Percentiles rank a stretch among this genome's conserved stretches.
These are phyloP conservation scores for Danaus plexippus DNA, from an alignment of 1,140 invertebrate species.

Conservation along the genomic window DNA sequence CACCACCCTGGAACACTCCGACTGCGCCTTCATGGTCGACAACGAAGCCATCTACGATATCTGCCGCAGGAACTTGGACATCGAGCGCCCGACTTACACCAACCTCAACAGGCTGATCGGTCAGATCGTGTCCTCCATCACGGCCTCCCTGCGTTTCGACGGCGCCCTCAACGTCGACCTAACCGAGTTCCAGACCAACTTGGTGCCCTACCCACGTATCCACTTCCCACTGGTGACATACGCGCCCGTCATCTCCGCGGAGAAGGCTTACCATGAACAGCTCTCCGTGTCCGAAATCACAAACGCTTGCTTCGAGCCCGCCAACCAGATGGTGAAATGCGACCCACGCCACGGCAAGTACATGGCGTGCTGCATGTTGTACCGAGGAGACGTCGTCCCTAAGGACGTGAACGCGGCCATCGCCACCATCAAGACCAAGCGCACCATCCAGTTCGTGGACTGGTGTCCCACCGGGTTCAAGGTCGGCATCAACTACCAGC, in stretches of 20 bases:
- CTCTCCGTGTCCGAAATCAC: constrained; percentile 90
- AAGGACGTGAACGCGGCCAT: constrained; percentile 89
- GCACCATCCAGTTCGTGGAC: constrained; percentile 90
- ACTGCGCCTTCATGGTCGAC: constrained; percentile 92
- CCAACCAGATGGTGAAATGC: constrained; percentile 95
- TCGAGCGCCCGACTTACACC: constrained; percentile 87
- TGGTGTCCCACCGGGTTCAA: constrained; percentile 93
- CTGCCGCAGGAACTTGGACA: constrained; percentile 89
- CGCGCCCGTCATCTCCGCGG: constrained; percentile 87
- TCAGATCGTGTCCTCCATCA: constrained; percentile 90
- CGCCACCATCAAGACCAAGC: constrained; percentile 87
- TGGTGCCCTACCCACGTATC: constrained; percentile 88
- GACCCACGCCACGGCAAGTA: constrained; percentile 91
- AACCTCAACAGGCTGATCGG: constrained; percentile 87
- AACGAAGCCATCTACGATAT: constrained; percentile 91
- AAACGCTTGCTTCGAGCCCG: constrained; percentile 90
- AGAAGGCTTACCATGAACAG: constrained; percentile 90
- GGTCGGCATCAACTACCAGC: constrained; percentile 86
- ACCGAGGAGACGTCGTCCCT: constrained; percentile 83
- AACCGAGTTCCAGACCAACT: constrained; percentile 92
- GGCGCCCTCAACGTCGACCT: constrained; percentile 91
- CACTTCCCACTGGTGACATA: constrained; percentile 89
- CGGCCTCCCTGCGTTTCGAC: constrained; percentile 90
- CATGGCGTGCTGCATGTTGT: constrained; percentile 90
- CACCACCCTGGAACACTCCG: constrained; percentile 89